Base-by-base conservation (phyloP, 2,113 vertebrate species). In the Callionymus lyra region DNA sequence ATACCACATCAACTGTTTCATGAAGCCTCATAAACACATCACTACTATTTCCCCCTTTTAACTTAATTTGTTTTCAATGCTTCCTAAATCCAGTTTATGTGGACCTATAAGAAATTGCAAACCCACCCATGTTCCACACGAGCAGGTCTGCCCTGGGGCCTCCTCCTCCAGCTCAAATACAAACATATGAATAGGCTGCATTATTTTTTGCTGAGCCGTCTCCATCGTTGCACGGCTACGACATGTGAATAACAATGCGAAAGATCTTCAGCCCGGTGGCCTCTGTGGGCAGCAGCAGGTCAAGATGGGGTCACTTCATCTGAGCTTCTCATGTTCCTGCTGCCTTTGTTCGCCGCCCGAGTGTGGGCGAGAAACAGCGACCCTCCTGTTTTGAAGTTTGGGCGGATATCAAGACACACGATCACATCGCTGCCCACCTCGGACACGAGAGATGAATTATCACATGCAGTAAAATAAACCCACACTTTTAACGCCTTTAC, bases 361-460 rank as follows among this genome's bases (percentile, higher is more conserved):
- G 34, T 50, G 72, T 79, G 73, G 72, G 76, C 71, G 60, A 52
- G 45, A 74, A 59, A 70, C 67, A 76, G 76, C 56, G 56, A 64
- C 63, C 53, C 61, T 42, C 57, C 46, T 71, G 62, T 76, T 57
- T n/a, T 32, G 31, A 50, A 56, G 56, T 35, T 35, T 14, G 47
- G 34, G 32, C 17, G 41, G 50, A 72, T 68, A 72, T 75, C 41
- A 50, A 44, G 72, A 68, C 57, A 31, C 56, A 8, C 4, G 21
- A 61, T 55, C 63, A 43, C 62, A 60, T 50, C 55, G 49, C 65
- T 33, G 56, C 49, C 61, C 16, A 62, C 60, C 21, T 11, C 46
- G n/a, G 40, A 21, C 53, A 6, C 38, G 21, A 4, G 21, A 27
- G 21, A 27, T 27, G 21, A 27, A 27, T 27, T 27, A 27, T 27